Evolutionary conservation across 2,888 invertebrate species (phyloP).

Genomic region (Zele albiditarsus): DNA sequence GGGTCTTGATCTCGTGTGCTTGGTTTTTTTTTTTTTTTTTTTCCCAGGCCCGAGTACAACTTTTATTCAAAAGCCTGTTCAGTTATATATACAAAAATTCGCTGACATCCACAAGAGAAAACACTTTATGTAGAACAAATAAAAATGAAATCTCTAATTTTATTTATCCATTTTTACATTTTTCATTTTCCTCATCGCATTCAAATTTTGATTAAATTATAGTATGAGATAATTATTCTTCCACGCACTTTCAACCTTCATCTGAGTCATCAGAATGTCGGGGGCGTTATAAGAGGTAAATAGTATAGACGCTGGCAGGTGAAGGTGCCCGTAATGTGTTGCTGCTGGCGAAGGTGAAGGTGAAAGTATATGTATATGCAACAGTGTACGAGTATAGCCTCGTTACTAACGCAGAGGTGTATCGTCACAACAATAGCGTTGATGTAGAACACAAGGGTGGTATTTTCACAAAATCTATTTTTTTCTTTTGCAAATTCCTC

Average conservation of each 20-base stretch:
- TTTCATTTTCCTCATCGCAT: not conserved
- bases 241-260: not conserved
- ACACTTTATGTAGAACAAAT: not conserved
- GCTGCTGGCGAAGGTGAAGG: slow-evolving; percentile 39
- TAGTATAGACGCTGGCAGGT: slow-evolving; percentile 30
- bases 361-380: slow-evolving; percentile 24
- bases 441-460: no score
- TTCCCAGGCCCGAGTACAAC: slow-evolving; percentile 14
- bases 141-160: not conserved
- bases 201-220: not conserved
- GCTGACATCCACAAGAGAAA: slow-evolving; percentile 11
- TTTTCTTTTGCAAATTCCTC: no score
- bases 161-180: slow-evolving; percentile 17
- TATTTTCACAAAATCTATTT: no score
- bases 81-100: slow-evolving; percentile 12
- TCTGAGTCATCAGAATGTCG: slow-evolving; percentile 20
- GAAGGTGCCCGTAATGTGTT: slow-evolving; percentile 29
- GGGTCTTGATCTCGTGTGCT: not conserved
- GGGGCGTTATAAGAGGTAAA: slow-evolving; percentile 30
- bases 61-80: slow-evolving; percentile 19
- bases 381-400: not conserved
- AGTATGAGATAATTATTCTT: not conserved
- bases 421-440: no score
- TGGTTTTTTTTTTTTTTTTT: slow-evolving; percentile 15
- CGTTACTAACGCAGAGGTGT: not conserved